Evolutionary conservation across 2,888 invertebrate genomes (phyloP), one percentile per base, ranked within the genome.

Genomic region (Eutolmus rufibarbis): DNA sequence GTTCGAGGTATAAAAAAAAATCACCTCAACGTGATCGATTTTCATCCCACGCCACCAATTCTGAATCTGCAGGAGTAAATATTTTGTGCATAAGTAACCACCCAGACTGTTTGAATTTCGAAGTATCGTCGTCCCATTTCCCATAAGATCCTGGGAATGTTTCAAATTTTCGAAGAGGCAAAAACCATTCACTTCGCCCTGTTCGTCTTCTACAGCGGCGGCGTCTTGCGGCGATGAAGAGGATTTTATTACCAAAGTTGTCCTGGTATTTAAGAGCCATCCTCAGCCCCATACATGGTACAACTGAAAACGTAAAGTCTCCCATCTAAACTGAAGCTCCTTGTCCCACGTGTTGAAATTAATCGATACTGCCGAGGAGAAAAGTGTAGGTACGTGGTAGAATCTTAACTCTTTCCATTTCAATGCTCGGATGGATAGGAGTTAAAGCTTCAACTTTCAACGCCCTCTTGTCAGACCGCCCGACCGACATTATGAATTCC

Each of bases 381-480:
- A 37, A 79, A 82, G 19, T 28, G 34, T 23, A 78, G 34, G 28
- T 51, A 46, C 40, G 16, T 23, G 82, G 82, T 57, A 57, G 23
- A 82, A 79, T 79, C 79, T 79, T 51, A 79, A 79, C 79, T 79
- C 78, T 78, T 78, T 78, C 79, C 79, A 79, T 51, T 79, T 79
- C 79, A 34, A 51, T 82, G 56, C 56, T 34, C 31, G 37, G 57
- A 23, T 82, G 82, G 37, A 82, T 82, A 82, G 37, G 34, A 82
- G 82, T 66, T 82, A 82, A 82, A 56, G 57, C 23, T 66, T 82
- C 82, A 37, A 57, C 82, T 82, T 82, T 82, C 82, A 37, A 57
- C 57, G 23, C 82, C 57, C 82, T 82, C 82, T 82, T 12, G 28
- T 37, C 51, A 81, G 56, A 16, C 66, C 82, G n/a, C 82, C 56